Evolutionary conservation across 2,113 vertebrate genomes (phyloP), one percentile per base, ranked within the genome.

Genomic region (Psittacula cyanocephala): DNA sequence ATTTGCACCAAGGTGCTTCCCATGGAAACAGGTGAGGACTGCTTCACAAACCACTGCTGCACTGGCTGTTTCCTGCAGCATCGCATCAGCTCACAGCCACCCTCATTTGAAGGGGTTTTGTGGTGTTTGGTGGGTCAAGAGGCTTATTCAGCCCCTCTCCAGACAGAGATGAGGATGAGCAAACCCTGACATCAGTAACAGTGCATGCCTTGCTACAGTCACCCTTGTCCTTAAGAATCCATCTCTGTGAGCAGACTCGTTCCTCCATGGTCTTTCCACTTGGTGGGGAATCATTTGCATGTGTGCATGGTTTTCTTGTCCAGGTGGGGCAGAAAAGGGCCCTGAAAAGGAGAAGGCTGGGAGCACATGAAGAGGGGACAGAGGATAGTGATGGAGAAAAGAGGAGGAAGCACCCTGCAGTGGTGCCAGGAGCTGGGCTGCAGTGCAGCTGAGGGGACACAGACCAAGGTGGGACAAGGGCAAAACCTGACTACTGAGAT

Each of bases 151-250:
- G 24, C 11, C 22, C 5, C 28, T 74, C 7, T 1, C 17, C 27
- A 60, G 60, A 67, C 37, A 9, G 29, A 35, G 41, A 29, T 5
- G 6, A 41, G 24, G 46, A 41, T 17, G 18, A 13, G 13, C 12
- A 41, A 81, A 76, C 13, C 13, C 11, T 41, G 50, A 62, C 2
- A 3, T 3, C 20, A 17, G 17, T 4, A 6, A 20, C 35, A 37
- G 25, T 8, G 9, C 0, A 0, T 8, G 3, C 37, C 17, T 52
- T 37, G 9, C 3, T 60, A 57, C 6, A 4, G 19, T 24, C 23
- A 37, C 3, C 13, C 13, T 14, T 31, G 11, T 52, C 8, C 41
- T 76, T 33, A 43, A 49, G 31, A 8, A 23, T 37, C 33, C 8
- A 5, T 9, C 19, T 43, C 13, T 18, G 13, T 17, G 35, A 63